A percentile compares a stretch with the other conserved stretches of the same genome.
These are phyloP conservation scores for Polylopha cassiicola DNA, from an alignment of 2,888 invertebrate genomes.

Conservation along the genomic window DNA sequence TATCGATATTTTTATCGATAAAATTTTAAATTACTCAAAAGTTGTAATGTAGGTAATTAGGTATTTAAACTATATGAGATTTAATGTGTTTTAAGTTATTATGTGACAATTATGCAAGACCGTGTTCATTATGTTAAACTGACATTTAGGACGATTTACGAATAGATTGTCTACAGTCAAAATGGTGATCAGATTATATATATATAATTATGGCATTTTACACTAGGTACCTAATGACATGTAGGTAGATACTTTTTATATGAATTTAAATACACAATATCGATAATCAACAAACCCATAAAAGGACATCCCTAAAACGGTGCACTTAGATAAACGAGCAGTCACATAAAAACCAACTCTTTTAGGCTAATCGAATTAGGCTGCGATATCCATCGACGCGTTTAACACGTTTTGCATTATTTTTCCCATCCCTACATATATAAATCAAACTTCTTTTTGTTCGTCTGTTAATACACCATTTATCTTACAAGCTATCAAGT, in stretches of 20 bases:
- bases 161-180: too few relatives aligned
- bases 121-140: too few relatives aligned
- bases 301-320: slow-evolving; percentile 42
- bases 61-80: too few relatives aligned
- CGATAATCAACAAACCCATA: slow-evolving; percentile 26
- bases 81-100: too few relatives aligned
- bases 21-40: slow-evolving; percentile 28
- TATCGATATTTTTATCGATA: slow-evolving; percentile 11
- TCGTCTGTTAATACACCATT: slow-evolving; percentile 11
- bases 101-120: too few relatives aligned
- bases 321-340: slow-evolving; percentile 68
- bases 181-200: too few relatives aligned
- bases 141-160: too few relatives aligned
- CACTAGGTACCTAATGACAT: too few relatives aligned
- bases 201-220: too few relatives aligned
- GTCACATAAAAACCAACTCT: slow-evolving; percentile 72
- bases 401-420: slow-evolving; percentile 74
- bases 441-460: slow-evolving; percentile 2
- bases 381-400: slow-evolving; percentile 66
- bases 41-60: too few relatives aligned
- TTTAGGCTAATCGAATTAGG: slow-evolving; percentile 75
- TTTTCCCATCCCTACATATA: slow-evolving; percentile 45
- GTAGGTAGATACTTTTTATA: background rate
- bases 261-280: slow-evolving; percentile 3
- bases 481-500: slow-evolving; percentile 1